phyloP scores from a whole-genome alignment of 2,797 vertebrate species.

The Hoplostethus mediterraneus region DNA sequence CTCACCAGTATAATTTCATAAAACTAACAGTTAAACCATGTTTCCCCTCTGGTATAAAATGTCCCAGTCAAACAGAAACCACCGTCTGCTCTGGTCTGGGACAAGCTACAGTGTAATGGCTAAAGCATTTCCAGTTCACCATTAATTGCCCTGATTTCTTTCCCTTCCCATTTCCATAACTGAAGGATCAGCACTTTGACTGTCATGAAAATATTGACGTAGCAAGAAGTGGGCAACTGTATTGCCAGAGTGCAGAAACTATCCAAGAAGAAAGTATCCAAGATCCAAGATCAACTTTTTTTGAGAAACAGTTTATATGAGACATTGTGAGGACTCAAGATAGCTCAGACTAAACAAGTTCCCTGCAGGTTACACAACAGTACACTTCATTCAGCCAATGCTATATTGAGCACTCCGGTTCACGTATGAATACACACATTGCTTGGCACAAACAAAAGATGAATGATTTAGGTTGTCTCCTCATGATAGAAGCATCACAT shows the following conservation, averaged over 20 bases:
- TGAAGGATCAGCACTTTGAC: conserved; percentile 38
- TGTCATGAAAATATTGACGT: conserved; percentile 30
- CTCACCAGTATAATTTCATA: not conserved
- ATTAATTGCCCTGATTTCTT: conserved; percentile 37
- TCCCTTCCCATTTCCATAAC: not conserved
- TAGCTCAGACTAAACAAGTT: not conserved
- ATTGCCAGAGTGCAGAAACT: not conserved
- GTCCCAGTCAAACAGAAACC: conserved; percentile 49
- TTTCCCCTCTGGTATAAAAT: conserved; percentile 36
- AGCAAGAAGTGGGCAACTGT: conserved; percentile 1
- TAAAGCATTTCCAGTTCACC: conserved; percentile 56
- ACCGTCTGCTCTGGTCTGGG: conserved; percentile 27
- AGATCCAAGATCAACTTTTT: not conserved
- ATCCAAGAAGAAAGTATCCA: too few relatives aligned
- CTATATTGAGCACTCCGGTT: not conserved
- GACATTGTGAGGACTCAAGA: not conserved
- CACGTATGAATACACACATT: not conserved
- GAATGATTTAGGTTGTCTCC: not conserved
- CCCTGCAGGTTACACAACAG: not conserved
- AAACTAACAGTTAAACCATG: conserved; percentile 18
- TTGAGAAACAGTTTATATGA: not conserved
- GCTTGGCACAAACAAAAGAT: conserved; percentile 4
- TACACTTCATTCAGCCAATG: not conserved
- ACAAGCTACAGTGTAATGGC: conserved; percentile 26
- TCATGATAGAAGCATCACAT: not conserved